A percentile compares a stretch with the other conserved stretches of the same genome.
phyloP scores from a whole-genome alignment of 35 echinoderm and acorn worm species.

The Heliocidaris tuberculata region DNA sequence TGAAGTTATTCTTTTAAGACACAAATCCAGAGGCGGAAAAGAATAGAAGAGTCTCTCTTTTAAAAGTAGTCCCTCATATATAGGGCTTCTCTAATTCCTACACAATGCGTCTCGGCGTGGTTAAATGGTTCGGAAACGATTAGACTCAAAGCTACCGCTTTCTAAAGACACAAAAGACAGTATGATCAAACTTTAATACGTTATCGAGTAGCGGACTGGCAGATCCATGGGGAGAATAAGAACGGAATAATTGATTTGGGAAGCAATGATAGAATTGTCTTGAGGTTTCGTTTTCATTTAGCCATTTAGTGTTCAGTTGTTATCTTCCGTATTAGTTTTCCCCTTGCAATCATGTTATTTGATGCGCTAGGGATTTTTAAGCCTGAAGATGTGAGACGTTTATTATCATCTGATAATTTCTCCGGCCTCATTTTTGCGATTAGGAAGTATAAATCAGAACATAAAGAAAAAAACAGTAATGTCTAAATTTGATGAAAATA shows the following conservation, averaged over 20 bases:
- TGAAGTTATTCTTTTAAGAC: constrained; percentile 15
- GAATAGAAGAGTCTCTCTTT: not conserved
- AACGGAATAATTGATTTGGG: not conserved
- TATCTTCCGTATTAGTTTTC: not conserved
- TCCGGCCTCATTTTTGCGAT: constrained; percentile 5
- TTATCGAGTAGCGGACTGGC: not conserved
- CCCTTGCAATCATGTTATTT: not conserved
- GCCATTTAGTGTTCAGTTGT: not conserved
- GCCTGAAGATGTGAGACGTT: not conserved
- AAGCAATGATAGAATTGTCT: constrained; percentile 1
- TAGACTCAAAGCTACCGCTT: constrained; percentile 21
- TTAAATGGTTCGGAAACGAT: constrained; percentile 32
- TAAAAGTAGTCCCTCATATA: not conserved
- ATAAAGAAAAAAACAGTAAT: not conserved
- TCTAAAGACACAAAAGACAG: constrained; percentile 19
- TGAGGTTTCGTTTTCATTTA: not conserved
- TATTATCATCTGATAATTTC: not conserved
- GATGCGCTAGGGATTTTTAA: not conserved
- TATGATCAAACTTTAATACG: constrained; percentile 36
- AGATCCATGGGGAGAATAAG: not conserved
- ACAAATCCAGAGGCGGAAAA: not conserved
- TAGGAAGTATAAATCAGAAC: not conserved
- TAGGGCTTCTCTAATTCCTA: not conserved
- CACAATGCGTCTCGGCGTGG: not conserved
- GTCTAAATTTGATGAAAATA: not conserved